These are phyloP conservation scores for Venustaconcha ellipsiformis DNA, from an alignment of 1,140 invertebrate species.

Conservation along the genomic window DNA sequence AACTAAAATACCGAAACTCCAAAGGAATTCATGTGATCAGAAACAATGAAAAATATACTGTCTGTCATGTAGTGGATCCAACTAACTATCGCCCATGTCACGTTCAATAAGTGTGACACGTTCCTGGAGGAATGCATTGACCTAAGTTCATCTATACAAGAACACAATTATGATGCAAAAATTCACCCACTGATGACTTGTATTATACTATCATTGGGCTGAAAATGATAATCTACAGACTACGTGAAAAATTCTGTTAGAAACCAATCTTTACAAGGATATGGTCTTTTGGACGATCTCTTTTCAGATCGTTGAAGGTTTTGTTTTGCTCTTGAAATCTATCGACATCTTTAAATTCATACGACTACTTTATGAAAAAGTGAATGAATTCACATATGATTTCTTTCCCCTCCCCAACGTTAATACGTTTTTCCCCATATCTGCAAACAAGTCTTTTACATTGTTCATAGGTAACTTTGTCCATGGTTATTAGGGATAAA, in stretches of 20 bases:
- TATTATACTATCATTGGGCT: constrained; percentile 1
- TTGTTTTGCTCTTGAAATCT: constrained; percentile 3
- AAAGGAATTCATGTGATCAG: not conserved
- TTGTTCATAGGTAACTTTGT: no score
- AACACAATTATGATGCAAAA: constrained; percentile 2
- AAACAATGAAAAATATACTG: not conserved
- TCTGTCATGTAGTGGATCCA: constrained; percentile 12
- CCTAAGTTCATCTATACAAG: constrained; percentile 1
- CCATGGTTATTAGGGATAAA: no score
- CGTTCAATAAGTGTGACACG: not conserved
- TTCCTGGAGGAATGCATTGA: not conserved
- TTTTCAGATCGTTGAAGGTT: not conserved
- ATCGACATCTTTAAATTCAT: constrained; percentile 7
- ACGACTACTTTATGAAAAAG: no score
- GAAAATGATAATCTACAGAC: constrained; percentile 1
- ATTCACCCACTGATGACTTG: not conserved
- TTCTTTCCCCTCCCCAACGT: no score
- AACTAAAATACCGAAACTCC: not conserved
- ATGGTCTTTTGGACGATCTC: not conserved
- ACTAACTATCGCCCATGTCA: not conserved
- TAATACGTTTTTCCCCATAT: no score
- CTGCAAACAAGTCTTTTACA: no score
- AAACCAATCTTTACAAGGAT: constrained; percentile 15
- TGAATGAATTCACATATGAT: no score
- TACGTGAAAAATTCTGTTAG: constrained; percentile 9